phyloP scores from a whole-genome alignment of 2,797 vertebrate species.

The Anguilla megastoma region DNA sequence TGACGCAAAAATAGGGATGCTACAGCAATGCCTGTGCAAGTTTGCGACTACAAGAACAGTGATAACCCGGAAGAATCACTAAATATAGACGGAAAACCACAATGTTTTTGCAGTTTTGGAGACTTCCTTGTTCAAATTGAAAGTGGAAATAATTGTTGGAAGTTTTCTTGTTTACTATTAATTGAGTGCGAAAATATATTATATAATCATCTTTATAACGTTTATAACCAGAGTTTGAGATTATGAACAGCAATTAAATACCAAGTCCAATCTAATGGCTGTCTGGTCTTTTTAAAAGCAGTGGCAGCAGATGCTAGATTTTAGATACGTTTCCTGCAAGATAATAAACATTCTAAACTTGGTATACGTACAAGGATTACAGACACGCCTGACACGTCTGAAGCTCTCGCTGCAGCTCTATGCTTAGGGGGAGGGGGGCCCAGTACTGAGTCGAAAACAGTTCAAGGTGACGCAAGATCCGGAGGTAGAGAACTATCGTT shows the following conservation, averaged over 20 bases:
- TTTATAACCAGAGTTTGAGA: too few relatives aligned
- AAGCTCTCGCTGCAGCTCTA: not conserved
- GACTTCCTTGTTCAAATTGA: not conserved
- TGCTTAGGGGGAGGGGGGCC: not conserved
- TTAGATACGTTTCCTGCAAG: too few relatives aligned
- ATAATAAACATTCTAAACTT: too few relatives aligned
- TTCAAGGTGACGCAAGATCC: slow-evolving; percentile 53
- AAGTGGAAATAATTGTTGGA: not conserved
- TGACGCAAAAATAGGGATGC: not conserved
- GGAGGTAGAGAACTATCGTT: slow-evolving; percentile 27
- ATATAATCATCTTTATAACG: too few relatives aligned
- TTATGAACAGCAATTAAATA: too few relatives aligned
- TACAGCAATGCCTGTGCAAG: not conserved
- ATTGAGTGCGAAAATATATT: not conserved
- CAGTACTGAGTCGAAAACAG: slow-evolving; percentile 6
- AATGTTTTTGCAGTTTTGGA: too few relatives aligned
- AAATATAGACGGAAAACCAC: too few relatives aligned
- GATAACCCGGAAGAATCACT: not conserved
- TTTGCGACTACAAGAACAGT: not conserved
- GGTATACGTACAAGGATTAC: not conserved
- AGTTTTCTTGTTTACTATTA: not conserved
- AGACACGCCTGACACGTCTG: not conserved
- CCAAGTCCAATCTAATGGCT: not conserved
- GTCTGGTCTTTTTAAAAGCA: not conserved
- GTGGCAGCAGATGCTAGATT: too few relatives aligned